Conservation (phyloP, 2,888 invertebrate genomes). For the Scelioninae gen. 1 region DNA sequence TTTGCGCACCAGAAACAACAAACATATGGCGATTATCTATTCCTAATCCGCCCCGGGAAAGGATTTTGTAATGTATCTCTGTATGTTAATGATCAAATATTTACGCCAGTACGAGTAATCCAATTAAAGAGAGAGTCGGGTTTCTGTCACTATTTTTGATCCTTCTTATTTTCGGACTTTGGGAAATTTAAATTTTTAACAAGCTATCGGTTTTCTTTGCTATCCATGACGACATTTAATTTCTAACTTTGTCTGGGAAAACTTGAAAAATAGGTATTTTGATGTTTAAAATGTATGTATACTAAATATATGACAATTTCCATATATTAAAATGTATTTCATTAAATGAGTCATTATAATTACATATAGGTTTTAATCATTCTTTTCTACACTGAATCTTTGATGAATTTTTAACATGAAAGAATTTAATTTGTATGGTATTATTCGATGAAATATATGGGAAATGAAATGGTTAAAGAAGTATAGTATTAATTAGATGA, state of each 20-base stretch:
- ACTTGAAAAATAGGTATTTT: conserved; percentile 3
- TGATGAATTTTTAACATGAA: too few species aligned
- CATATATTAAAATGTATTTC: background rate
- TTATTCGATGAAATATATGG: too few species aligned
- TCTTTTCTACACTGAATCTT: too few species aligned
- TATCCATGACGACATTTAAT: conserved; percentile 1
- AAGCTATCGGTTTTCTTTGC: conserved; percentile 12
- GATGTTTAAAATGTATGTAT: background rate
- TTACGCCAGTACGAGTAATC: conserved; percentile 33
- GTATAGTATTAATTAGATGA: too few species aligned
- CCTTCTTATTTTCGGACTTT: conserved; percentile 10
- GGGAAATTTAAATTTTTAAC: conserved; percentile 15
- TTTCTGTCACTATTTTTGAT: conserved; percentile 40
- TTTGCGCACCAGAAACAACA: conserved; percentile 51
- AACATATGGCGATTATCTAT: conserved; percentile 48
- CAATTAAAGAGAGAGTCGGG: conserved; percentile 19
- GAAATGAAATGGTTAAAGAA: too few species aligned
- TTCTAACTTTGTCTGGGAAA: conserved; percentile 3
- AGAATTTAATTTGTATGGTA: too few species aligned
- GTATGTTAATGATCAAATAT: conserved; percentile 43
- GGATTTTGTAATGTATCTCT: conserved; percentile 44
- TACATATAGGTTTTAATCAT: too few species aligned
- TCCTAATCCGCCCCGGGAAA: conserved; percentile 21
- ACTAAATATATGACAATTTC: background rate
- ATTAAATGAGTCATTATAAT: too few species aligned